Conservation (phyloP, 1,140 invertebrate genomes). For the Ephestia elutella region DNA sequence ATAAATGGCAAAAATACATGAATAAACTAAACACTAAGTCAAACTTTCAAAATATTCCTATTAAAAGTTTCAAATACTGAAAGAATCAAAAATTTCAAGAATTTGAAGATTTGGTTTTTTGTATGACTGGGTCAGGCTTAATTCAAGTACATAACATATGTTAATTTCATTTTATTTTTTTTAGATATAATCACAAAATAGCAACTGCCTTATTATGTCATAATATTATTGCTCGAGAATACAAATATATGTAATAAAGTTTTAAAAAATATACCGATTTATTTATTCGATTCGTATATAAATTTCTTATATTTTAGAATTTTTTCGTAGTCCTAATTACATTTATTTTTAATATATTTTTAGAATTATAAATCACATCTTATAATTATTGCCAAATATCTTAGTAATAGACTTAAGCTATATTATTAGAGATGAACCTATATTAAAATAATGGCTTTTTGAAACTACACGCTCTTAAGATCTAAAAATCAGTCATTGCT, state of each 20-base stretch:
- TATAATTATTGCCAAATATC: constrained; percentile 49
- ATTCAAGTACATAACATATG: not conserved
- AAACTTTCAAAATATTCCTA: too few species aligned
- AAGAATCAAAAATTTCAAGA: too few species aligned
- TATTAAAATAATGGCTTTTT: constrained; percentile 19
- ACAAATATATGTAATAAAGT: constrained; percentile 23
- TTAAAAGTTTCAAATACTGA: too few species aligned
- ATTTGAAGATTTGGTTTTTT: not conserved
- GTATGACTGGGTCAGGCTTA: not conserved
- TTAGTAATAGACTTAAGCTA: constrained; percentile 42
- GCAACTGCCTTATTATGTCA: constrained; percentile 24
- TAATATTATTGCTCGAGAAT: constrained; percentile 15
- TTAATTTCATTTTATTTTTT: constrained; percentile 5
- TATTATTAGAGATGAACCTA: constrained; percentile 23
- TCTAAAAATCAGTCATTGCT: constrained; percentile 41
- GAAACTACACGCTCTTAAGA: constrained; percentile 32
- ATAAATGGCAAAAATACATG: too few species aligned
- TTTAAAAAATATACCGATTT: constrained; percentile 20
- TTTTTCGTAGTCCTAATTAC: constrained; percentile 10
- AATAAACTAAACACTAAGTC: too few species aligned
- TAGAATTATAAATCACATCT: constrained; percentile 40
- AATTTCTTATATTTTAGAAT: constrained; percentile 25
- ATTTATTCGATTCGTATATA: constrained; percentile 13
- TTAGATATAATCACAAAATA: constrained; percentile 25
- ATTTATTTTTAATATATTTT: constrained; percentile 18